phyloP scores from a whole-genome alignment of 2,888 invertebrate genomes.

The Platycheirus albimanus region DNA sequence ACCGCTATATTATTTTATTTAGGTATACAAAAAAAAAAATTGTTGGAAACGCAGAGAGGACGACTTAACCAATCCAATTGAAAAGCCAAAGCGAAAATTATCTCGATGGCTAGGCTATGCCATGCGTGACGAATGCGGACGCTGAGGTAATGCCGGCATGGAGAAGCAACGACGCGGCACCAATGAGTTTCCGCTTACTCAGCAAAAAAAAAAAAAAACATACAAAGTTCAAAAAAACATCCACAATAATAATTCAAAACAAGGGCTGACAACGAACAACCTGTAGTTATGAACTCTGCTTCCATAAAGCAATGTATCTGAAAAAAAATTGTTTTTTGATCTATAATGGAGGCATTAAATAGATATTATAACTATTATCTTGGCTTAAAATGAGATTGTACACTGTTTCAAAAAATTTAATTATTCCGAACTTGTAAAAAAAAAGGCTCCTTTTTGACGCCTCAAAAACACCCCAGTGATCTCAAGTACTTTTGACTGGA shows the following conservation, averaged over 20 bases:
- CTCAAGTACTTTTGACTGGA: too few species aligned
- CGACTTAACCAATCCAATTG: constrained; percentile 58
- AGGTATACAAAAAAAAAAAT: background rate
- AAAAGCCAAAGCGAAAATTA: constrained; percentile 72
- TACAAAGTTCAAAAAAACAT: constrained; percentile 39
- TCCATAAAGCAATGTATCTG: background rate
- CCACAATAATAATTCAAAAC: constrained; percentile 70
- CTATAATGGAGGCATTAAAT: too few species aligned
- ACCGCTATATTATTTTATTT: constrained; percentile 10
- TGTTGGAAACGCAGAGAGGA: constrained; percentile 40
- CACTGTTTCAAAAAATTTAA: too few species aligned
- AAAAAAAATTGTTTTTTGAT: constrained; percentile 4
- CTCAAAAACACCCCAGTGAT: too few species aligned
- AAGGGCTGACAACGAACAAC: constrained; percentile 34
- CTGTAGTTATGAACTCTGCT: constrained; percentile 5
- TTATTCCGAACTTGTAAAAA: too few species aligned
- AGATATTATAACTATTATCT: too few species aligned
- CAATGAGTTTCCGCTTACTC: constrained; percentile 81
- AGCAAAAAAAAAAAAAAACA: constrained; percentile 41
- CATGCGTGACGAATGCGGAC: constrained; percentile 72
- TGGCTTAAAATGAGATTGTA: too few species aligned
- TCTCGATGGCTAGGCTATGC: constrained; percentile 75
- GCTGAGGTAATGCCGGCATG: constrained; percentile 70
- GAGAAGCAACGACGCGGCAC: constrained; percentile 81
- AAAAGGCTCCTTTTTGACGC: too few species aligned